Evolutionary conservation across 1,140 invertebrate species (phyloP).

Genomic region (Drosophila takahashii): DNA sequence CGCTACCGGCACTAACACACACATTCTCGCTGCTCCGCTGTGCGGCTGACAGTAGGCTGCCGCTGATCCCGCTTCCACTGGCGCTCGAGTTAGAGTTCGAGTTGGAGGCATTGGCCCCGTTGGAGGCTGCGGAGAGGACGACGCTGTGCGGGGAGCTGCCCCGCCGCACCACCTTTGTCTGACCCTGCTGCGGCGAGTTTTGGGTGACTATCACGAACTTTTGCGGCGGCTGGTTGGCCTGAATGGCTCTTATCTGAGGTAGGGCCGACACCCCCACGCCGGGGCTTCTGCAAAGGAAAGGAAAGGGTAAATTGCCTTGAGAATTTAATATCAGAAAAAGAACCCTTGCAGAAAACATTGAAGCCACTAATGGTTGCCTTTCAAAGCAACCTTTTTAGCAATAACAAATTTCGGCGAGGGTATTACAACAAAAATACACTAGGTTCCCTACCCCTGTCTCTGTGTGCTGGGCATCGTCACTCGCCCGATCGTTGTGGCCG

Average conservation of each 20-base stretch:
- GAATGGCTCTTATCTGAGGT: slow-evolving; percentile 74
- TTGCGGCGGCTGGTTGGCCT: slow-evolving; percentile 62
- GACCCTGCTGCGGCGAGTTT: slow-evolving; percentile 63
- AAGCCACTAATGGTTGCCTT: no score
- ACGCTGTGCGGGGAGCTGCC: slow-evolving; percentile 75
- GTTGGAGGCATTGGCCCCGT: slow-evolving; percentile 57
- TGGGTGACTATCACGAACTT: slow-evolving; percentile 81
- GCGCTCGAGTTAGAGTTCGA: slow-evolving; percentile 64
- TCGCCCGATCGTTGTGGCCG: slow-evolving; percentile 75
- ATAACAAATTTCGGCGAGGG: background rate
- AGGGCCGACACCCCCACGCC: slow-evolving; percentile 72
- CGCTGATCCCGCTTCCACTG: slow-evolving; percentile 14
- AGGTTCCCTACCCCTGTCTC: slow-evolving; percentile 54
- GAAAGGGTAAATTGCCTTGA: no score
- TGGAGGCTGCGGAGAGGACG: slow-evolving; percentile 62
- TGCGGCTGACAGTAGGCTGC: slow-evolving; percentile 17
- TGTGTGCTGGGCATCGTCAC: slow-evolving; percentile 63
- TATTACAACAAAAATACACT: background rate
- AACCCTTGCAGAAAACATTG: no score
- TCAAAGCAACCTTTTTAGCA: no score
- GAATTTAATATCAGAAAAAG: no score
- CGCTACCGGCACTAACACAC: slow-evolving; percentile 68
- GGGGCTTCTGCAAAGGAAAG: slow-evolving; percentile 53
- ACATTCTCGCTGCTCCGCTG: slow-evolving; percentile 70
- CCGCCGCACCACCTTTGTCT: slow-evolving; percentile 63